These are phyloP conservation scores for Nestor notabilis DNA, from an alignment of 2,113 vertebrate genomes.

Conservation along the genomic window DNA sequence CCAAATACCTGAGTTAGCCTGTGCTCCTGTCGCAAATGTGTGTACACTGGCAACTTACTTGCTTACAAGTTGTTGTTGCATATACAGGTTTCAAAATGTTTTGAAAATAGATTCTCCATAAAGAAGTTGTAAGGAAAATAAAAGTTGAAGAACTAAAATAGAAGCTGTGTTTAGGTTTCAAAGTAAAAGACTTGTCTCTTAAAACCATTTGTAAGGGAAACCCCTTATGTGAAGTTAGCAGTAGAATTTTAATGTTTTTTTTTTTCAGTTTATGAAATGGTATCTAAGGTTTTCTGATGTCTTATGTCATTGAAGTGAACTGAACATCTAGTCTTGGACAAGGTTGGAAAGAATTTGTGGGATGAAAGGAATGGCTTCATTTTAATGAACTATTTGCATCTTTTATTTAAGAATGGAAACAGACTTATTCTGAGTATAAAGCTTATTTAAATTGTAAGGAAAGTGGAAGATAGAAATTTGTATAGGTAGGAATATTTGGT, in stretches of 20 bases:
- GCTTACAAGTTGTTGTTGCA: not conserved
- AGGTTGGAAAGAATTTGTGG: not conserved
- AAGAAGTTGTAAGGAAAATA: not conserved
- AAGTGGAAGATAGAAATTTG: not conserved
- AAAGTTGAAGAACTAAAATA: not conserved
- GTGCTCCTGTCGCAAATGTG: not conserved
- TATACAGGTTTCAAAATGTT: not conserved
- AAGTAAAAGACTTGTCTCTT: not conserved
- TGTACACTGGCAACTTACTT: not conserved
- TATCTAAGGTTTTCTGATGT: not conserved
- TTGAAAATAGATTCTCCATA: not conserved
- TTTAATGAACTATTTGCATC: not conserved
- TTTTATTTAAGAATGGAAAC: not conserved
- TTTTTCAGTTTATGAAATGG: not conserved
- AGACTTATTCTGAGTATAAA: not conserved
- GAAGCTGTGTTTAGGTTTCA: not conserved
- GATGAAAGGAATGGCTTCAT: conserved; percentile 30
- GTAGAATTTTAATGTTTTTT: not conserved
- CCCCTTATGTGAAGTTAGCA: not conserved
- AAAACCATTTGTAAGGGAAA: not conserved
- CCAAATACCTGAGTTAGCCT: not conserved
- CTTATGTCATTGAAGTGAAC: not conserved
- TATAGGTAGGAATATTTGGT: not conserved
- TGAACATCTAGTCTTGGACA: not conserved
- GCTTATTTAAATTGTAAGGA: not conserved